Conservation (phyloP, 2,113 vertebrate genomes). For the Ciconia maguari region DNA sequence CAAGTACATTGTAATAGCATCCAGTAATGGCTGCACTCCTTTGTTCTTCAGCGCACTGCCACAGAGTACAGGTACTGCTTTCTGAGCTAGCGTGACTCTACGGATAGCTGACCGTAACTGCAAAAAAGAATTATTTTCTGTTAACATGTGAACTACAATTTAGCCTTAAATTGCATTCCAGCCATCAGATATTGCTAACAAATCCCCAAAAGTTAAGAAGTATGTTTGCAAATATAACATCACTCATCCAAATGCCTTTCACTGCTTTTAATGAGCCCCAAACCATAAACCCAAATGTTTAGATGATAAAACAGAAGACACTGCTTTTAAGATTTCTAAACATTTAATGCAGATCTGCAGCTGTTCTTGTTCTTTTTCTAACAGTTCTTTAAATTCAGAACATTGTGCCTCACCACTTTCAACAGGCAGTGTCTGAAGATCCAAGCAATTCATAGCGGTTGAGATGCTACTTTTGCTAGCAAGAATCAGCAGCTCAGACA, state of each 20-base stretch:
- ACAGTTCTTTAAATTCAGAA: not conserved
- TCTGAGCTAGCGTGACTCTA: constrained; percentile 84
- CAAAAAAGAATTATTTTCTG: not conserved
- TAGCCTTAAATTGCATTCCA: not conserved
- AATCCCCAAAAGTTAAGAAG: not conserved
- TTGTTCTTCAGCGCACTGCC: constrained; percentile 94
- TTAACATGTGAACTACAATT: not conserved
- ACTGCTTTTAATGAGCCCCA: not conserved
- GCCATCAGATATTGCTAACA: not conserved
- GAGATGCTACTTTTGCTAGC: not conserved
- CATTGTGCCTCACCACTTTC: not conserved
- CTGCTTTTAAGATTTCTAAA: not conserved
- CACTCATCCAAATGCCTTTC: not conserved
- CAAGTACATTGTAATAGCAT: constrained; percentile 86
- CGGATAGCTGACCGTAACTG: constrained; percentile 87
- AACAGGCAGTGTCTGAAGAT: not conserved
- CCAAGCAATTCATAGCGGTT: not conserved
- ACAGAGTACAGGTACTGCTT: constrained; percentile 90
- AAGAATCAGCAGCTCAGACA: not conserved
- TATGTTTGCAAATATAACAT: not conserved
- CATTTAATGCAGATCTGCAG: not conserved
- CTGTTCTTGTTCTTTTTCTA: not conserved
- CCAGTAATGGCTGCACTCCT: constrained; percentile 91
- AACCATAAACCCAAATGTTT: not conserved
- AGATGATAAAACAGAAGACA: not conserved